These are phyloP conservation scores for Drosophila ohnishii DNA, from an alignment of 1,140 invertebrate species.

Conservation along the genomic window DNA sequence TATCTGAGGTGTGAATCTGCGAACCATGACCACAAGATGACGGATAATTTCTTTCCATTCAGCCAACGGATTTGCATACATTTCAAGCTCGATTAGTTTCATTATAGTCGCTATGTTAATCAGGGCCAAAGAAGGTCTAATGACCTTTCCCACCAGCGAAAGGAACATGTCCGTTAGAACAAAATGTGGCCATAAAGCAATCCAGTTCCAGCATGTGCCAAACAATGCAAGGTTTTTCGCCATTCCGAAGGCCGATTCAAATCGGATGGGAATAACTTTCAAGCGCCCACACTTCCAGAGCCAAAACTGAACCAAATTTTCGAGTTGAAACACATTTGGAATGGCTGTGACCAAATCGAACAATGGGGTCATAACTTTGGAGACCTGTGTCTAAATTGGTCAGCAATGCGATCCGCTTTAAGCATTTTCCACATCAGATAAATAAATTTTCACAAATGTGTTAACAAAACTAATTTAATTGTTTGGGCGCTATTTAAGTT, in stretches of 20 bases:
- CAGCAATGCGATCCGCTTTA: background rate
- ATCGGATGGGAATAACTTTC: conserved; percentile 18
- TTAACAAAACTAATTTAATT: background rate
- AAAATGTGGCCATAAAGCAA: conserved; percentile 5
- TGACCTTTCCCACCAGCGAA: conserved; percentile 44
- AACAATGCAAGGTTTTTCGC: conserved; percentile 50
- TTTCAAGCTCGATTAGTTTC: conserved; percentile 48
- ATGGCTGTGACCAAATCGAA: conserved; percentile 22
- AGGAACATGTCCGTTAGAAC: conserved; percentile 28
- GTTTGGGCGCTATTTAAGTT: background rate
- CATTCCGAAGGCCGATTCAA: conserved; percentile 17
- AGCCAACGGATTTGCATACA: conserved; percentile 35
- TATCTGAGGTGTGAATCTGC: conserved; percentile 46
- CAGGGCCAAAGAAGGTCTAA: conserved; percentile 34
- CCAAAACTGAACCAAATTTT: conserved; percentile 26
- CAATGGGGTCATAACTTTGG: conserved; percentile 41
- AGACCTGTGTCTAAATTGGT: conserved; percentile 4
- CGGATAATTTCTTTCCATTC: conserved; percentile 23
- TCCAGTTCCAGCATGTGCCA: conserved; percentile 27
- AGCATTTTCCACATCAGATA: background rate
- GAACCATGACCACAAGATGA: conserved; percentile 32
- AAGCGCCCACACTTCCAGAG: conserved; percentile 24
- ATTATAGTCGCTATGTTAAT: conserved; percentile 47
- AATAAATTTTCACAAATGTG: background rate
- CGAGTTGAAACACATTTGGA: conserved; percentile 31